Evolutionary conservation across 2,797 vertebrate genomes (phyloP), one percentile per base, ranked within the genome.

Genomic region (Sebastolobus alascanus): DNA sequence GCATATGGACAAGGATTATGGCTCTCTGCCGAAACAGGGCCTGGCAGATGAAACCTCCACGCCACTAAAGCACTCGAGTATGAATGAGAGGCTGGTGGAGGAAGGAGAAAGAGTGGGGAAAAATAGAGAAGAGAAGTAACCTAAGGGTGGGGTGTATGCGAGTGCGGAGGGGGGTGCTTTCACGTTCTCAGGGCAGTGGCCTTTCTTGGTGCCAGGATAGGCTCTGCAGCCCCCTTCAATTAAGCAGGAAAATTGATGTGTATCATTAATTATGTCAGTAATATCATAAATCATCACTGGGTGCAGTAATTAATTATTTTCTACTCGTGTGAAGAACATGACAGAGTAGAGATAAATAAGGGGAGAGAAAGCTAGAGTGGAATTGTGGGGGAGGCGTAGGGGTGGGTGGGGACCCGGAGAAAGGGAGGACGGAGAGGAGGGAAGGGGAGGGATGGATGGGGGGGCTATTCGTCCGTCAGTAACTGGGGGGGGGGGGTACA

Each of bases 251-350:
- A 98, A 97, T 96, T 97, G 96, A 97, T 98, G 96, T 96, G 96
- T 97, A 97, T 97, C 97, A 97, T 98, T 98, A 98, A 98, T 99
- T 97, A 98, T 86, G 94, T 97, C 97, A 97, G 96, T 96, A 95
- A 97, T 97, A 97, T 97, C 96, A 97, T 98, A 98, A 97, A 98
- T 98, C 97, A 97, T 96, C 94, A 96, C 92, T 96, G 96, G 97
- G 94, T 95, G 93, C 94, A 95, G 94, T 96, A 97, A 98, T 98
- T 97, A 97, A 97, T 98, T 98, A 97, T 97, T 97, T 97, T 97
- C 96, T 96, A 96, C 94, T 96, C 94, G 94, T 95, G 91, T 95
- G 94, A 97, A 96, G 96, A 97, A 97, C 96, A 96, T 97, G 96
- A 97, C 96, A 97, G 94, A 95, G 94, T 94, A 87, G 96, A 97